Conservation (phyloP, 2,888 invertebrate genomes). For the Acleris laterana region DNA sequence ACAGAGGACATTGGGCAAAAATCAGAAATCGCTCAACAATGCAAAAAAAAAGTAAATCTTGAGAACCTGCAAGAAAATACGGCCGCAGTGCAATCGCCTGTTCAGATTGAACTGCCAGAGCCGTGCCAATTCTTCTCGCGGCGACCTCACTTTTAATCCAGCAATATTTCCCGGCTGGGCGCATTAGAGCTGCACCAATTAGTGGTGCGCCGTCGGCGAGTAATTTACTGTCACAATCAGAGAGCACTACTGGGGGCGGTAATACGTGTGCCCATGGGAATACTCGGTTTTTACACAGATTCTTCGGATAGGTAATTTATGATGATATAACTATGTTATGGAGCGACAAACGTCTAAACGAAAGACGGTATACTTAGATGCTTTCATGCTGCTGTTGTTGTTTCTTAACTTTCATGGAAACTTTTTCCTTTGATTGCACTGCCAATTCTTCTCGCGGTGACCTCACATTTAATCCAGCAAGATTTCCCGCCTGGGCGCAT, state of each 20-base stretch:
- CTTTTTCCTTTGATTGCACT: too few relatives aligned
- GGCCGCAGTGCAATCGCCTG: too few relatives aligned
- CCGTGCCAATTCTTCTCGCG: constrained; percentile 5
- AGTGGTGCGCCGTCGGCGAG: constrained; percentile 68
- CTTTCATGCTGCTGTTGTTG: too few relatives aligned
- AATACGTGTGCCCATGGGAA: constrained; percentile 19
- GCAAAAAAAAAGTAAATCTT: too few relatives aligned
- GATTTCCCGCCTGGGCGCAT: constrained; percentile 65
- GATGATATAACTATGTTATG: too few relatives aligned
- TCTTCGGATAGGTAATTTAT: too few relatives aligned
- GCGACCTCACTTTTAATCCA: constrained; percentile 12
- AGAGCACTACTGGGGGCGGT: constrained; percentile 33
- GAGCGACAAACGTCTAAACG: too few relatives aligned
- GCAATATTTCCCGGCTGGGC: constrained; percentile 63
- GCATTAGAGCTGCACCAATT: constrained; percentile 71
- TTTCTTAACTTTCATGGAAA: too few relatives aligned
- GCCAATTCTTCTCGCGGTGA: constrained; percentile 3
- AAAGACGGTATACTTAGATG: too few relatives aligned
- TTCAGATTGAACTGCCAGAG: neutral
- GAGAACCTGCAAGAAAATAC: too few relatives aligned
- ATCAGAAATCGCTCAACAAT: too few relatives aligned
- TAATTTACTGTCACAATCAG: constrained; percentile 78
- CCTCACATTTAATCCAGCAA: constrained; percentile 40
- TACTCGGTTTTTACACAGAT: neutral
- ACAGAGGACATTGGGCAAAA: too few relatives aligned